A percentile compares a stretch with the other conserved stretches of the same genome.
These are phyloP conservation scores for Diacarnus erythraeanus DNA, from an alignment of 37 sponge, comb jelly and placozoan species.

Conservation along the genomic window DNA sequence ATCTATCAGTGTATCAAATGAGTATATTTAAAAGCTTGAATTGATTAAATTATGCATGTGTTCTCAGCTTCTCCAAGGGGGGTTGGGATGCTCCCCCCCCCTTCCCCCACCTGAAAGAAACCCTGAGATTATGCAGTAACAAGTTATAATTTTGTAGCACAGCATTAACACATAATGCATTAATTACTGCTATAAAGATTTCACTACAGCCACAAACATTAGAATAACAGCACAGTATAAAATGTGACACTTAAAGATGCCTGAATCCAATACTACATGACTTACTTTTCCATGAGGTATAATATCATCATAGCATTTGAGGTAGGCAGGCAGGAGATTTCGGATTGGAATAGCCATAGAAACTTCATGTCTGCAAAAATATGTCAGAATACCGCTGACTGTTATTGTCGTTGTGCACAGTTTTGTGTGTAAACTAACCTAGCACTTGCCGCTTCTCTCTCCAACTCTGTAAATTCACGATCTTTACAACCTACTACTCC, in stretches of 20 bases:
- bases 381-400: too few species aligned
- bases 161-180: not conserved
- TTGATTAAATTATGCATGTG: too few species aligned
- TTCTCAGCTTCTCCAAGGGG: too few species aligned
- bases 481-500: not conserved
- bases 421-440: slow-evolving; percentile 24
- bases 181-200: not conserved
- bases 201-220: not conserved
- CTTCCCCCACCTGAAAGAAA: too few species aligned
- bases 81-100: too few species aligned
- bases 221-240: not conserved
- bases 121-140: too few species aligned
- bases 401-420: too few species aligned
- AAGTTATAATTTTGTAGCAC: too few species aligned
- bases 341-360: slow-evolving; percentile 49
- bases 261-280: too few species aligned
- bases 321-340: slow-evolving; percentile 45
- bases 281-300: slow-evolving; percentile 24
- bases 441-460: not conserved
- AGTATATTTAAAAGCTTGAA: too few species aligned
- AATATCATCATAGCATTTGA: slow-evolving; percentile 20
- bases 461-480: slow-evolving; percentile 6
- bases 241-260: too few species aligned
- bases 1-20: too few species aligned
- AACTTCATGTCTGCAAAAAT: slow-evolving; percentile 12